phyloP scores from a whole-genome alignment of 2,888 invertebrate species.

The Stenotaenia linearis region DNA sequence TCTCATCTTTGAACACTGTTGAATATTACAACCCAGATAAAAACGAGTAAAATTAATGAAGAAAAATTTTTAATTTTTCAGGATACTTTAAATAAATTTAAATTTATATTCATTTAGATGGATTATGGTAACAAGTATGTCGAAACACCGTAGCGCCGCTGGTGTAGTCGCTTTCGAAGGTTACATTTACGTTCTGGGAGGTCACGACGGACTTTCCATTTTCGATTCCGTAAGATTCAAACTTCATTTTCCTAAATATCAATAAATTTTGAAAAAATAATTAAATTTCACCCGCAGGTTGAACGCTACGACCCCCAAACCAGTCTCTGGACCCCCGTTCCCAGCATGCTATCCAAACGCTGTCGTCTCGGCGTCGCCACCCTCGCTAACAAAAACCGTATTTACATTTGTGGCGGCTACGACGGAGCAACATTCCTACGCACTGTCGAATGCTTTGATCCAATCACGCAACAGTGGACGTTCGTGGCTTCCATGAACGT shows the following conservation, averaged over 20 bases:
- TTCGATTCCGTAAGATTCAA: conserved; percentile 63
- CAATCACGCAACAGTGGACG: conserved; percentile 67
- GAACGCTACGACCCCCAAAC: conserved; percentile 71
- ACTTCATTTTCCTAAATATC: too few species aligned
- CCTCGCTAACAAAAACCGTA: conserved; percentile 60
- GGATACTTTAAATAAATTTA: neutral
- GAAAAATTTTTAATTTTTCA: neutral
- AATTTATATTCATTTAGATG: conserved; percentile 50
- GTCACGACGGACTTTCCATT: conserved; percentile 80
- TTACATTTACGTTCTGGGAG: conserved; percentile 74
- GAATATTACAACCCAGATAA: conserved; percentile 71
- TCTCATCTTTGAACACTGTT: conserved; percentile 72
- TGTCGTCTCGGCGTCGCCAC: conserved; percentile 78
- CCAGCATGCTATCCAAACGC: conserved; percentile 71
- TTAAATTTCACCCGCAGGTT: too few species aligned
- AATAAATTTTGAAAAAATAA: neutral
- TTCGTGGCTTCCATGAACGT: conserved; percentile 73
- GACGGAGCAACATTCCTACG: conserved; percentile 76
- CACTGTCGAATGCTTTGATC: conserved; percentile 75
- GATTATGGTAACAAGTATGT: conserved; percentile 67
- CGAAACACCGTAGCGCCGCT: conserved; percentile 65
- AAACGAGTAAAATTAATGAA: conserved; percentile 50
- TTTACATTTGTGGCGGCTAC: conserved; percentile 79
- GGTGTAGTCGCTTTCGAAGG: conserved; percentile 65
- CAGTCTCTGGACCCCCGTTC: conserved; percentile 66